Conservation (phyloP, 2,113 vertebrate genomes). For the Menidia beryllina region DNA sequence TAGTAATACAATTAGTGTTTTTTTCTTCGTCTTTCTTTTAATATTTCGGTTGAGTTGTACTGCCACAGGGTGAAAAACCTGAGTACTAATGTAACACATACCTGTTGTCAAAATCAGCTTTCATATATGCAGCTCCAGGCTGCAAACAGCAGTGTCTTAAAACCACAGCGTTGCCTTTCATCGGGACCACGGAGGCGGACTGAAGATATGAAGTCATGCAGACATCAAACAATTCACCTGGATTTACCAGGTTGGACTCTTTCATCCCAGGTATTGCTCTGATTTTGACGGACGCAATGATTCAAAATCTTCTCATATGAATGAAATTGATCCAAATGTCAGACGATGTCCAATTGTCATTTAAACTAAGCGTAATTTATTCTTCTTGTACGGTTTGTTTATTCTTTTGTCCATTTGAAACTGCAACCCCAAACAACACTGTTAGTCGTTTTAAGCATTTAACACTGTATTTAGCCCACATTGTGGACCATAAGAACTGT, state of each 20-base stretch:
- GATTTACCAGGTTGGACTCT: background rate
- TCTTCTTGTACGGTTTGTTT: background rate
- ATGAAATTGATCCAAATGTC: too few relatives aligned
- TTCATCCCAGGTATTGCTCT: constrained; percentile 3
- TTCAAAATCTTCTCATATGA: background rate
- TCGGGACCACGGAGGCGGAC: background rate
- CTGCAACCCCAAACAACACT: too few relatives aligned
- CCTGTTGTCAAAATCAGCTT: constrained; percentile 48
- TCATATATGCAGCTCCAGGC: background rate
- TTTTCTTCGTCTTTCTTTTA: constrained; percentile 34
- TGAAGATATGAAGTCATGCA: background rate
- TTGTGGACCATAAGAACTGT: too few relatives aligned
- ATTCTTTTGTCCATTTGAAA: too few relatives aligned
- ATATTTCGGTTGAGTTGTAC: constrained; percentile 20
- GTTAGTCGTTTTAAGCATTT: too few relatives aligned
- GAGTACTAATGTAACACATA: constrained; percentile 37
- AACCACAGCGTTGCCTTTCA: constrained; percentile 25
- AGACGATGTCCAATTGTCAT: too few relatives aligned
- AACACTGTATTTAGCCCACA: too few relatives aligned
- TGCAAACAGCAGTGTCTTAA: constrained; percentile 20
- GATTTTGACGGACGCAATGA: constrained; percentile 6
- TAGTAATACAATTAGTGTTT: constrained; percentile 7
- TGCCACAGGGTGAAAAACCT: background rate
- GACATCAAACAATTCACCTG: constrained; percentile 41
- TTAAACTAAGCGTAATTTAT: background rate